Percentiles rank a stretch among this genome's conserved stretches.
Evolutionary conservation across 2,797 vertebrate genomes (phyloP).

Genomic region (Schizopygopsis malacanthus): DNA sequence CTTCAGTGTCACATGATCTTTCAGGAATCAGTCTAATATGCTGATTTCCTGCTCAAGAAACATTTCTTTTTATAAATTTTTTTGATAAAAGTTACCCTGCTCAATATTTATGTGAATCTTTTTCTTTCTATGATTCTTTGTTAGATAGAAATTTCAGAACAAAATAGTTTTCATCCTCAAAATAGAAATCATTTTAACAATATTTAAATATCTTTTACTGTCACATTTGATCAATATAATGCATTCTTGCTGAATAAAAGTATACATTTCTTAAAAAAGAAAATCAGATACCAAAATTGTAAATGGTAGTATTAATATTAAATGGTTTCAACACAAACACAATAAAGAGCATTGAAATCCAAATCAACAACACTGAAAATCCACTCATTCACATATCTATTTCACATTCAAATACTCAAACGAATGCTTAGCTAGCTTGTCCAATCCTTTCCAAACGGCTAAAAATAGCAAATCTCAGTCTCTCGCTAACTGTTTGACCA

Average conservation of each 20-base stretch:
- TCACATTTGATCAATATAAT: neutral
- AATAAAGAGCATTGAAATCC: conserved; percentile 50
- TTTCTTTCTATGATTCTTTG: neutral
- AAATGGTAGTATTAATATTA: conserved; percentile 70
- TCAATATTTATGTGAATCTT: neutral
- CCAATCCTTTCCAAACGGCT: conserved; percentile 72
- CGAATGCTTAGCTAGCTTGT: conserved; percentile 74
- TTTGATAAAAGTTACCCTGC: neutral
- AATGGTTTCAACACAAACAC: conserved; percentile 70
- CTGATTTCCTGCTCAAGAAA: neutral
- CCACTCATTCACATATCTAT: conserved; percentile 67
- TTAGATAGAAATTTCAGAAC: neutral
- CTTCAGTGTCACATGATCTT: neutral
- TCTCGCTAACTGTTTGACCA: conserved; percentile 81
- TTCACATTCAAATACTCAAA: conserved; percentile 78
- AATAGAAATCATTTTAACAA: too few species aligned
- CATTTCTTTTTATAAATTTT: neutral
- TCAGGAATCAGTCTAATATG: neutral
- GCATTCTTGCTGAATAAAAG: neutral
- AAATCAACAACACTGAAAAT: conserved; percentile 65
- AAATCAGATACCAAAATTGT: too few species aligned
- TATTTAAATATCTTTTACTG: neutral
- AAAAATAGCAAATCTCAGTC: conserved; percentile 80
- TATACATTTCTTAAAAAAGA: too few species aligned
- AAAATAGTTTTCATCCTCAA: neutral